phyloP scores from a whole-genome alignment of 2,888 invertebrate genomes.

The Noctua janthe region DNA sequence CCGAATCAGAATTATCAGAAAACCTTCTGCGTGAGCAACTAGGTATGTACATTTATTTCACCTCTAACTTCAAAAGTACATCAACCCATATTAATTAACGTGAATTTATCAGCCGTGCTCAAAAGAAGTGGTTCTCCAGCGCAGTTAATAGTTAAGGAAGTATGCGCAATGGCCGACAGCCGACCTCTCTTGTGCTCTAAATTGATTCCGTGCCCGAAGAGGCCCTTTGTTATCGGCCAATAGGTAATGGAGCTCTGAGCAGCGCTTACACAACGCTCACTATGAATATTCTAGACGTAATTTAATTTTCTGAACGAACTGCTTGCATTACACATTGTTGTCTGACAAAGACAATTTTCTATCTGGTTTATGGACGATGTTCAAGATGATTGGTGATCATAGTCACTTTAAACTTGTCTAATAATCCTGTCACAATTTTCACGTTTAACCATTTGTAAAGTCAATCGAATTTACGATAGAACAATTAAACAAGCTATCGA shows the following conservation, averaged over 20 bases:
- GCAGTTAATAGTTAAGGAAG: conserved; percentile 71
- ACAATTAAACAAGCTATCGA: conserved; percentile 40
- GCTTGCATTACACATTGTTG: conserved; percentile 49
- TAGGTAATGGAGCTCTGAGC: conserved; percentile 71
- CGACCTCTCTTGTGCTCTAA: conserved; percentile 71
- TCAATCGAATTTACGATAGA: conserved; percentile 22
- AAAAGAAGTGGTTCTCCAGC: conserved; percentile 61
- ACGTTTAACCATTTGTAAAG: conserved; percentile 1
- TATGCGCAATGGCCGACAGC: conserved; percentile 69
- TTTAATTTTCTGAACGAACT: conserved; percentile 67
- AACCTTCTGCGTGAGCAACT: not conserved
- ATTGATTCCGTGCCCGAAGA: conserved; percentile 71
- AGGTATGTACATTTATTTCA: not conserved
- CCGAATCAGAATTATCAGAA: not conserved
- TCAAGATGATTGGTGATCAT: not conserved
- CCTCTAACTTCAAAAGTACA: conserved; percentile 17
- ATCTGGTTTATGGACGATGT: conserved; percentile 25
- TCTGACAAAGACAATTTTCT: conserved; percentile 33
- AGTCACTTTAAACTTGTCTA: not conserved
- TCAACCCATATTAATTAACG: conserved; percentile 52
- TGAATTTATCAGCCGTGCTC: conserved; percentile 56
- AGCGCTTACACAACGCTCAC: conserved; percentile 69
- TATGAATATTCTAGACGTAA: conserved; percentile 73
- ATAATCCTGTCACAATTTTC: conserved; percentile 16
- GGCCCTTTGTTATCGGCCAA: conserved; percentile 73